phyloP scores from a whole-genome alignment of 2,888 invertebrate species.

The Tridacna gigas region DNA sequence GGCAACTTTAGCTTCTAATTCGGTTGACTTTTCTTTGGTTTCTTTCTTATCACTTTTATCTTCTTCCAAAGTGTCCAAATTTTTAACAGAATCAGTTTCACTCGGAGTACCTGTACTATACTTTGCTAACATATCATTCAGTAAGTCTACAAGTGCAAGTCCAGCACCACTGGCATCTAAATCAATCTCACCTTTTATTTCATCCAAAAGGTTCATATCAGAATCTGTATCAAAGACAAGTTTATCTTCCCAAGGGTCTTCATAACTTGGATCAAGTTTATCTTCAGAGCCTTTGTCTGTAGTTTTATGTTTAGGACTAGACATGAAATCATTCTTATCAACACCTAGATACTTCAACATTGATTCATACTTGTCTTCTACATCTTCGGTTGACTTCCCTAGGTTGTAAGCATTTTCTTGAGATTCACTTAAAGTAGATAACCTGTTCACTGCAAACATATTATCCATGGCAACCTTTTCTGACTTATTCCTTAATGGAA shows the following conservation, averaged over 20 bases:
- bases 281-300: constrained; percentile 25
- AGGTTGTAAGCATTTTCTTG: constrained; percentile 34
- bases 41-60: constrained; percentile 42
- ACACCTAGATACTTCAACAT: constrained; percentile 54
- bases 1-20: constrained; percentile 77
- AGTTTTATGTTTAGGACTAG: constrained; percentile 53
- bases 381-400: constrained; percentile 17
- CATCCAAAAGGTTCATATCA: constrained; percentile 62
- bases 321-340: constrained; percentile 49
- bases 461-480: constrained; percentile 61
- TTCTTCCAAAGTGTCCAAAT: constrained; percentile 48
- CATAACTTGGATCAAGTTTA: constrained; percentile 43
- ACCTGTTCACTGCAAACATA: constrained; percentile 50
- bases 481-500: constrained; percentile 72
- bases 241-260: constrained; percentile 63
- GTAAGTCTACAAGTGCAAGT: constrained; percentile 73
- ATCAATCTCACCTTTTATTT: constrained; percentile 67
- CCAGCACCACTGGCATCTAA: constrained; percentile 72
- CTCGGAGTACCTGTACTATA: constrained; percentile 65
- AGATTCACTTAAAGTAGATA: constrained; percentile 57
- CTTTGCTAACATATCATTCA: constrained; percentile 76
- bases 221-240: constrained; percentile 59
- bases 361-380: constrained; percentile 59
- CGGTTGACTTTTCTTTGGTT: constrained; percentile 65
- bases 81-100: constrained; percentile 63